A percentile compares a stretch with the other conserved stretches of the same genome.
Evolutionary conservation across 2,113 vertebrate species (phyloP).

Genomic region (Lanius ludovicianus): DNA sequence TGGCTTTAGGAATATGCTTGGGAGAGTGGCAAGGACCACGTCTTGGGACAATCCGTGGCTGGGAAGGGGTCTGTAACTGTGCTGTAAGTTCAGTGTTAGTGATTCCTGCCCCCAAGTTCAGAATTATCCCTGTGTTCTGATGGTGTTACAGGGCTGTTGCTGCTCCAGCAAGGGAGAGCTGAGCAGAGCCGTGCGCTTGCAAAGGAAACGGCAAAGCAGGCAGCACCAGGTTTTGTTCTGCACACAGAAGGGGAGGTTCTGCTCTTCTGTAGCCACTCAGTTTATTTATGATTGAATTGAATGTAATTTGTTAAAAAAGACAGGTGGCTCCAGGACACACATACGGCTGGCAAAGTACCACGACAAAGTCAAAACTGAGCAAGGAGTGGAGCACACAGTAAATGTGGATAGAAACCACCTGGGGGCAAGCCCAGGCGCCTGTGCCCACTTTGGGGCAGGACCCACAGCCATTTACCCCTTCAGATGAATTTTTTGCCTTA

Average conservation of each 20-base stretch:
- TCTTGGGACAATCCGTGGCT: not conserved
- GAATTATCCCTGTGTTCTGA: not conserved
- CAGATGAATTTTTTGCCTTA: no score
- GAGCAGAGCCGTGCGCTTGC: not conserved
- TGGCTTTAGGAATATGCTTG: not conserved
- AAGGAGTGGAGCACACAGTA: not conserved
- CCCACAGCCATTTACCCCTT: not conserved
- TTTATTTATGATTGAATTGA: not conserved
- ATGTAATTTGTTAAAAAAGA: not conserved
- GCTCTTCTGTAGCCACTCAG: not conserved
- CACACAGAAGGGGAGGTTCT: not conserved
- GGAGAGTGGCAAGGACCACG: fast-evolving
- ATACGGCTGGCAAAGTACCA: not conserved
- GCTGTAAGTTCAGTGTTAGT: not conserved
- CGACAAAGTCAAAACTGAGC: not conserved
- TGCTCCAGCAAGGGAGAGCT: not conserved
- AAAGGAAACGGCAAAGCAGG: not conserved
- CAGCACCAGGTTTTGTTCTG: not conserved
- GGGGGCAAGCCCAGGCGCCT: fast-evolving
- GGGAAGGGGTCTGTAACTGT: not conserved
- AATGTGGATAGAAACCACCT: not conserved
- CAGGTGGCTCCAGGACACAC: not conserved
- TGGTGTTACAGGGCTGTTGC: not conserved
- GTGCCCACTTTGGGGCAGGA: not conserved
- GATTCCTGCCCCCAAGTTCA: not conserved